Conservation (phyloP, 2,888 invertebrate genomes). For the Sphaerophoria rueppellii region DNA sequence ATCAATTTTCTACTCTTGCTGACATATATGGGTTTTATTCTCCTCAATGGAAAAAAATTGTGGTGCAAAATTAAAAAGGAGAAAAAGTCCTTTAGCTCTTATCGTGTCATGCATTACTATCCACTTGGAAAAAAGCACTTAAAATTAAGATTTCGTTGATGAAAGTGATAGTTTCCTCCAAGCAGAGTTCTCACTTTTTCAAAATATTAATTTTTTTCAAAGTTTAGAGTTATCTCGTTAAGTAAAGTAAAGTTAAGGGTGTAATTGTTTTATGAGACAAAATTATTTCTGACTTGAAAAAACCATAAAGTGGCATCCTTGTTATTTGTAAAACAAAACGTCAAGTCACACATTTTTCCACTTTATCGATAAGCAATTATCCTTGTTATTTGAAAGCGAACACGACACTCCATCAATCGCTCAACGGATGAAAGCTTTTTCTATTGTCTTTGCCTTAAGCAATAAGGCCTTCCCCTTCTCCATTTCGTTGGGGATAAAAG, state of each 20-base stretch:
- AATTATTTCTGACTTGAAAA: background rate
- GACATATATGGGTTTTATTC: background rate
- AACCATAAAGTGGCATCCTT: conserved; percentile 9
- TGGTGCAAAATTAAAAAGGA: conserved; percentile 29
- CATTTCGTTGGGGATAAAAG: conserved; percentile 17
- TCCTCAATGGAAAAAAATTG: conserved; percentile 15
- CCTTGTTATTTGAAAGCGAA: conserved; percentile 46
- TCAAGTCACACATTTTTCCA: conserved; percentile 30
- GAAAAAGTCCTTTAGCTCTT: conserved; percentile 20
- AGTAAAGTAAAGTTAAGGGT: no score
- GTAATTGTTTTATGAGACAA: no score
- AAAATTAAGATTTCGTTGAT: conserved; percentile 30
- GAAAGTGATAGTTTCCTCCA: background rate
- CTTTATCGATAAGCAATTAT: conserved; percentile 71
- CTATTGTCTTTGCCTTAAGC: conserved; percentile 11
- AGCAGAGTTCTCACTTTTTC: conserved; percentile 16
- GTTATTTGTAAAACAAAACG: background rate
- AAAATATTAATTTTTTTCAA: no score
- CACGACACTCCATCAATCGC: conserved; percentile 44
- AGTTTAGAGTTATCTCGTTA: no score
- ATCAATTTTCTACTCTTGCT: background rate
- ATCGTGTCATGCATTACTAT: conserved; percentile 24
- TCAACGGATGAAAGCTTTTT: conserved; percentile 1
- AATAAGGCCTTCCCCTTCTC: background rate
- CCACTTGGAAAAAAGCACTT: conserved; percentile 47